A percentile compares a stretch with the other conserved stretches of the same genome.
Evolutionary conservation across 2,797 vertebrate species (phyloP).

Genomic region (Gallinago stenura): DNA sequence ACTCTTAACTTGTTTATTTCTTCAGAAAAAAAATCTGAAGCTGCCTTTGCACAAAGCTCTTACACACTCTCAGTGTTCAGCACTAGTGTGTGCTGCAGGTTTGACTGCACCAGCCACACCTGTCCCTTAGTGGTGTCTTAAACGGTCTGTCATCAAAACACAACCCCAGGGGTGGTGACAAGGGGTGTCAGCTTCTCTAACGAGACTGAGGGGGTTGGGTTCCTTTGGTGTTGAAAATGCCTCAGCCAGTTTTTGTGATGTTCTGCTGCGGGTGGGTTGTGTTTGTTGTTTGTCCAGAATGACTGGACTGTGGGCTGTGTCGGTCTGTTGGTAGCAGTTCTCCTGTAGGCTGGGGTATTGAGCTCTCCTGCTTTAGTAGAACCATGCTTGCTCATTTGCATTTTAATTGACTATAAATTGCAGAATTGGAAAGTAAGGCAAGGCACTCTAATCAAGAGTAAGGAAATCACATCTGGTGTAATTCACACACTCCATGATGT

Average conservation of each 20-base stretch:
- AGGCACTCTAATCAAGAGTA: neutral
- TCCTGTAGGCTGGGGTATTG: neutral
- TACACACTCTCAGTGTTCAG: neutral
- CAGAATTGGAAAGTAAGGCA: neutral
- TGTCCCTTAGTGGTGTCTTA: neutral
- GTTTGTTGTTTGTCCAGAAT: neutral
- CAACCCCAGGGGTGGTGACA: neutral
- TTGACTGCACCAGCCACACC: accelerated
- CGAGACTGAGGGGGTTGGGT: neutral
- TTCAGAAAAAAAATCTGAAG: neutral
- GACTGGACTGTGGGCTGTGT: accelerated
- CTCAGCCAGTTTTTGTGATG: neutral
- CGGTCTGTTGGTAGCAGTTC: neutral
- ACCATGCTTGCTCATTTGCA: neutral
- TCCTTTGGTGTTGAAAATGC: neutral
- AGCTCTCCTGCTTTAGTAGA: neutral
- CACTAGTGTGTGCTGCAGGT: accelerated
- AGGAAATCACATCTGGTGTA: neutral
- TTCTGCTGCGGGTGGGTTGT: accelerated
- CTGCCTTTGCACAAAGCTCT: neutral
- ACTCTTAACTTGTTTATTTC: neutral
- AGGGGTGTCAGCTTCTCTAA: neutral
- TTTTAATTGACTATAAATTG: neutral
- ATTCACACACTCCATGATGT: neutral
- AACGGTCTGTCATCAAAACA: neutral